Evolutionary conservation across 2,797 vertebrate genomes (phyloP), one percentile per base, ranked within the genome.

Genomic region (Epinephelus awoara): DNA sequence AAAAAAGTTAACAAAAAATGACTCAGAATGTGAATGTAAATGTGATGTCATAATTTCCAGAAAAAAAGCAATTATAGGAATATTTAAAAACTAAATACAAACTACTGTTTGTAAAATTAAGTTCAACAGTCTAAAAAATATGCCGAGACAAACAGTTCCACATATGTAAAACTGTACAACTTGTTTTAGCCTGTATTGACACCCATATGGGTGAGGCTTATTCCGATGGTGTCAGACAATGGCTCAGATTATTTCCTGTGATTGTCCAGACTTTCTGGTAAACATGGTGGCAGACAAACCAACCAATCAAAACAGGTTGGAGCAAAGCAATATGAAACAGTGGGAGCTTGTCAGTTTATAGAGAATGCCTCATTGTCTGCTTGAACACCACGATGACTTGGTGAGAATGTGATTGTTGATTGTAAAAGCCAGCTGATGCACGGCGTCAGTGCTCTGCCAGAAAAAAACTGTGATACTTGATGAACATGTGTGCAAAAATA

Each of bases 361-460:
- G 34, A 34, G 34, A 34, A 10, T 11, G 13, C n/a, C 51, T 66
- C 10, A 14, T 18, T 57, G 61, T 51, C 49, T 63, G 52, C 51
- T 34, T 55, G 12, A 57, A 42, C 27, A 75, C 40, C 59, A 49
- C 23, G 52, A 61, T 66, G 71, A 77, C 21, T 64, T 63, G 42
- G 47, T 59, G 84, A 63, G 42, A 58, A 54, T 54, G 23, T 50
- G 69, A 77, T 42, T 72, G 42, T n/a, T 66, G 70, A 63, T 23
- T 62, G 49, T 6, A 47, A 57, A 54, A 68, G 3, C n/a, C 64
- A 81, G 27, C 62, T 52, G 34, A 72, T 65, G 65, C 65, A 56
- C 0, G 0, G 50, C 15, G 50, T 54, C 47, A 25, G 6, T n/a
- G 29, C 25, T 59, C 17, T 23, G 55, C 55, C 47, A 6, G 44